Percentiles rank a stretch among this genome's conserved stretches.
Evolutionary conservation across 2,113 vertebrate species (phyloP).

Genomic region (Probosciger aterrimus): DNA sequence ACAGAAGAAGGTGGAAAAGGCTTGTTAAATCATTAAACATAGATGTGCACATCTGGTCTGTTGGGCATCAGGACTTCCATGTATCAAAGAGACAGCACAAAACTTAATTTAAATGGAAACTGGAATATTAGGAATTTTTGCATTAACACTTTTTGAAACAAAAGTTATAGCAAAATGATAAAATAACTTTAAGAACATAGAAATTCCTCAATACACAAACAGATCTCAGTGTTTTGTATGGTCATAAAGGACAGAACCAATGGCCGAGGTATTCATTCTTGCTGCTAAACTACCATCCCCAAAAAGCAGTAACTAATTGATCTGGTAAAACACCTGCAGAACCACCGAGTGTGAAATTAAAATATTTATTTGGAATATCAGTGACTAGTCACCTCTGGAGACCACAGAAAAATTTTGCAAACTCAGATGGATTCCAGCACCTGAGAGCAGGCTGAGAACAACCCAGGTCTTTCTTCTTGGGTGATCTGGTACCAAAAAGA

Average conservation of each 20-base stretch:
- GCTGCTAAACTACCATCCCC: neutral
- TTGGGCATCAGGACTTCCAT: neutral
- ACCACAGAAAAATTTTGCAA: neutral
- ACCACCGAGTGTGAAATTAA: neutral
- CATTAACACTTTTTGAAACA: neutral
- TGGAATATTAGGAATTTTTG: neutral
- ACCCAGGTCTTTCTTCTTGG: neutral
- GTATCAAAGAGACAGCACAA: neutral
- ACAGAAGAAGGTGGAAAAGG: neutral
- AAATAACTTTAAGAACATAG: neutral
- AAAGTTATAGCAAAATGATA: neutral
- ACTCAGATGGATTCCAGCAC: neutral
- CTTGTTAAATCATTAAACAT: slow-evolving; percentile 57
- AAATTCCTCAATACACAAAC: neutral
- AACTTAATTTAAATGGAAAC: neutral
- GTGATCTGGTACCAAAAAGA: neutral
- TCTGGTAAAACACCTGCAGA: neutral
- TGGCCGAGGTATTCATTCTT: neutral
- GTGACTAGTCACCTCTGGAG: neutral
- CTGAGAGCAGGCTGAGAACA: neutral
- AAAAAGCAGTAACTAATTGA: neutral
- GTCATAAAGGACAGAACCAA: neutral
- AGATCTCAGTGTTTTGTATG: neutral
- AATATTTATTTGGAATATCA: neutral
- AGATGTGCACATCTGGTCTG: neutral